Conservation (phyloP, 2,888 invertebrate species). For the Oscheius sp. region DNA sequence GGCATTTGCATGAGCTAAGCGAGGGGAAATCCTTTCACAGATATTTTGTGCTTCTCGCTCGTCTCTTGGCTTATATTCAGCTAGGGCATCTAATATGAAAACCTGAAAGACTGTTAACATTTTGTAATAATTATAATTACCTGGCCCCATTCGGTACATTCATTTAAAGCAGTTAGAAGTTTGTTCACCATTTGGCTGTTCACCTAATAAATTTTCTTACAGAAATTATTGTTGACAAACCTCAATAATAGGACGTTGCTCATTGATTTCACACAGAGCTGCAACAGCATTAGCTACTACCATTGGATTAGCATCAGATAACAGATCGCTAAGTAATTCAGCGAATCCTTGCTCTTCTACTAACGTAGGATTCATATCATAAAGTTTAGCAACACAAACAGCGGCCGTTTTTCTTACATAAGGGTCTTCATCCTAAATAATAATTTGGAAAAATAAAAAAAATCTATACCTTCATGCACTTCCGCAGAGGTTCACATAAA, state of each 20-base stretch:
- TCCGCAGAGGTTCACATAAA: constrained; percentile 94
- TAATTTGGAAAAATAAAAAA: neutral
- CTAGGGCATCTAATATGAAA: constrained; percentile 95
- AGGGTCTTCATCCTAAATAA: constrained; percentile 86
- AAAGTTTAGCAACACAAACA: constrained; percentile 97
- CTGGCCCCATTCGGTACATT: constrained; percentile 86
- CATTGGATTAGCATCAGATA: constrained; percentile 99
- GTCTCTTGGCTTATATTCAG: constrained; percentile 93
- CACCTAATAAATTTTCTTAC: constrained; percentile 76
- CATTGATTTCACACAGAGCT: constrained; percentile 96
- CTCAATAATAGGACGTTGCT: constrained; percentile 92
- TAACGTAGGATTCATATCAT: constrained; percentile 87
- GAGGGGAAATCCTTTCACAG: constrained; percentile 85
- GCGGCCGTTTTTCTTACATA: constrained; percentile 98
- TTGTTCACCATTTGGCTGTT: constrained; percentile 98
- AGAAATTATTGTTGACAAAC: constrained; percentile 18
- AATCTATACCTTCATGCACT: constrained; percentile 76
- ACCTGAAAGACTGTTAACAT: constrained; percentile 36
- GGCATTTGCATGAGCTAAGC: constrained; percentile 97
- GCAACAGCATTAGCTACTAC: constrained; percentile 99
- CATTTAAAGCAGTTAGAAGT: constrained; percentile 94
- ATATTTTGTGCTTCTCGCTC: constrained; percentile 93
- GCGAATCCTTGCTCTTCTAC: constrained; percentile 87
- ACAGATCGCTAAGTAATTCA: constrained; percentile 92
- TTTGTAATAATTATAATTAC: constrained; percentile 38